These are phyloP conservation scores for Salarias fasciatus DNA, from an alignment of 2,797 vertebrate species.

Conservation along the genomic window DNA sequence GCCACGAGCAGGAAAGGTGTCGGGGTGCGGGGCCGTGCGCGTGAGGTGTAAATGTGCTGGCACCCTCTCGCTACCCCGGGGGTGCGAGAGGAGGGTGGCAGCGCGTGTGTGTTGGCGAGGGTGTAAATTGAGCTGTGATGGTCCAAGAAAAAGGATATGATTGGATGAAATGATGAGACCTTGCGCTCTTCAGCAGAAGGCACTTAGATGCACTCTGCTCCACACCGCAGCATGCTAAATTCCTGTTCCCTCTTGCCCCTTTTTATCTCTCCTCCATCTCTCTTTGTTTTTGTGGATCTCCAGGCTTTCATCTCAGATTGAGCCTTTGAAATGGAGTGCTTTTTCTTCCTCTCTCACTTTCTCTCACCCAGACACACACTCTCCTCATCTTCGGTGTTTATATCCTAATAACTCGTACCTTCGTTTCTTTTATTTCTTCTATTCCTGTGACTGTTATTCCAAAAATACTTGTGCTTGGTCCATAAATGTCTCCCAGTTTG, in stretches of 20 bases:
- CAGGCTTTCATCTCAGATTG: slow-evolving; percentile 70
- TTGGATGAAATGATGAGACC: slow-evolving; percentile 72
- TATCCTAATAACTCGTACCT: slow-evolving; percentile 33
- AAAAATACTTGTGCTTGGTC: slow-evolving; percentile 17
- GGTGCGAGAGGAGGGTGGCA: slow-evolving; percentile 65
- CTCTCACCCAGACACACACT: slow-evolving; percentile 21
- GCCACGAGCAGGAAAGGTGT: slow-evolving; percentile 32
- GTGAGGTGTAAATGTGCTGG: slow-evolving; percentile 81
- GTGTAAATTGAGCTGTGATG: slow-evolving; percentile 84
- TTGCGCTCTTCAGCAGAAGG: slow-evolving; percentile 39
- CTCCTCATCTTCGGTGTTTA: slow-evolving; percentile 22
- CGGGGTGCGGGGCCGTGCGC: slow-evolving; percentile 33
- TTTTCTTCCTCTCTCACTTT: slow-evolving; percentile 25
- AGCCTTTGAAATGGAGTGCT: slow-evolving; percentile 72
- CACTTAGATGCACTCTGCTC: slow-evolving; percentile 57
- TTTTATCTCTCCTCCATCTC: slow-evolving; percentile 45
- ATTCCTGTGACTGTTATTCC: slow-evolving; percentile 17
- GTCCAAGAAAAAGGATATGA: slow-evolving; percentile 68
- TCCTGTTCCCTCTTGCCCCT: slow-evolving; percentile 48
- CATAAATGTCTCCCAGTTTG: slow-evolving; percentile 13
- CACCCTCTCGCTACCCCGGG: slow-evolving; percentile 66
- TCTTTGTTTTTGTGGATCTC: slow-evolving; percentile 68
- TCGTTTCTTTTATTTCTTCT: slow-evolving; percentile 37
- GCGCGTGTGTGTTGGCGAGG: slow-evolving; percentile 51
- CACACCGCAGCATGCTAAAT: slow-evolving; percentile 56